Conservation (phyloP, 2,113 vertebrate species). For the Mesoclemmys tuberculata region DNA sequence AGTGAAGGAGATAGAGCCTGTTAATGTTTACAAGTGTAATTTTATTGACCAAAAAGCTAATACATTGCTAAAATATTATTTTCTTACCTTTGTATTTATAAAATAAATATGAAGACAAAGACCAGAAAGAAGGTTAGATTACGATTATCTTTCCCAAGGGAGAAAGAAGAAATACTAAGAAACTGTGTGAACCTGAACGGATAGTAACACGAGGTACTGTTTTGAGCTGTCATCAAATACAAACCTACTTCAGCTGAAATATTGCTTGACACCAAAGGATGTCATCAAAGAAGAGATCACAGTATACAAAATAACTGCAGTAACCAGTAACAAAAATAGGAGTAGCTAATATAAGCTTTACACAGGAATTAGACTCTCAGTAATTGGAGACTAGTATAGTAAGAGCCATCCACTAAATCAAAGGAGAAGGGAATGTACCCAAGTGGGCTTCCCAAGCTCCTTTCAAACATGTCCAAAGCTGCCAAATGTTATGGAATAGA, state of each 20-base stretch:
- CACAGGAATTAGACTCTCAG: neutral
- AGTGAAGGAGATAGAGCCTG: neutral
- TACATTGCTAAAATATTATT: neutral
- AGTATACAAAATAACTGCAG: neutral
- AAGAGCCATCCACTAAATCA: neutral
- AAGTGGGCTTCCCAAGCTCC: neutral
- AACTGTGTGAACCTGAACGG: neutral
- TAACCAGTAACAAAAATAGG: neutral
- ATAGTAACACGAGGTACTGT: neutral
- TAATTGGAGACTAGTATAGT: neutral
- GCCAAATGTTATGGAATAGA: constrained; percentile 46
- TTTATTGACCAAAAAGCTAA: neutral
- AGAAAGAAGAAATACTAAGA: neutral
- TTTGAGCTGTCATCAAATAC: neutral
- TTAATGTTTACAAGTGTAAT: neutral
- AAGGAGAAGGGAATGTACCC: neutral
- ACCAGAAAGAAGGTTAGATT: neutral
- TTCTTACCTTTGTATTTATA: neutral
- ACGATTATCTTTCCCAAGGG: neutral
- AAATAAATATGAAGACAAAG: neutral
- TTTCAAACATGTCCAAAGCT: neutral
- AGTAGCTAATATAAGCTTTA: neutral
- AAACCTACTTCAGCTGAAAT: neutral
- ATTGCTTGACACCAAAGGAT: neutral
- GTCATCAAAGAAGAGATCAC: neutral